A percentile compares a stretch with the other conserved stretches of the same genome.
Evolutionary conservation across 2,888 invertebrate genomes (phyloP).

Genomic region (Esperia sulphurella): DNA sequence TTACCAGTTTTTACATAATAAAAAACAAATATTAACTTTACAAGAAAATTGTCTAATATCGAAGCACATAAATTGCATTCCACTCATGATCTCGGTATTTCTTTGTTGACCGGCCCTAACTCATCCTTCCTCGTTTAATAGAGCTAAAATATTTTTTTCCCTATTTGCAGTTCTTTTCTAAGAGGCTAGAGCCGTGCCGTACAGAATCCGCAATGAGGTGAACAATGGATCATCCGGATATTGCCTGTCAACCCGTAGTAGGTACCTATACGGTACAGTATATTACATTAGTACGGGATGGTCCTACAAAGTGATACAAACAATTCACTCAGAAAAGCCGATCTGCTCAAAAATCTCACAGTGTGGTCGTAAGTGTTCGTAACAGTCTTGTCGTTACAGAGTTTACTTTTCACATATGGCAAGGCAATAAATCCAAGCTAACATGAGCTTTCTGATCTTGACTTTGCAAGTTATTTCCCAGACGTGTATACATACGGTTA

Average conservation of each 20-base stretch:
- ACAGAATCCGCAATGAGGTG: constrained; percentile 71
- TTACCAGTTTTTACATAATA: too few species aligned
- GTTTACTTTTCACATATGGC: too few species aligned
- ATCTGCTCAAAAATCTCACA: too few species aligned
- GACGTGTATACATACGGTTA: too few species aligned
- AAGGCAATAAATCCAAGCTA: too few species aligned
- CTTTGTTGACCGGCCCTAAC: background rate
- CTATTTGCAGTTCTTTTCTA: constrained; percentile 43
- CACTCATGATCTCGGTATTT: background rate
- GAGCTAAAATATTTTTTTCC: constrained; percentile 30
- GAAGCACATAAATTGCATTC: background rate
- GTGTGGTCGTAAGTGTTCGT: too few species aligned
- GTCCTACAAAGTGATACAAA: background rate
- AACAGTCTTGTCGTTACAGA: too few species aligned
- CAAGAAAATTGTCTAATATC: background rate
- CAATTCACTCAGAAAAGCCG: background rate
- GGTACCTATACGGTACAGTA: background rate
- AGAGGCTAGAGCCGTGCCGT: constrained; percentile 39
- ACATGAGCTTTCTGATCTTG: too few species aligned
- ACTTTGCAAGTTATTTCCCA: too few species aligned
- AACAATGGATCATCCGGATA: constrained; percentile 76
- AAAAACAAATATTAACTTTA: too few species aligned
- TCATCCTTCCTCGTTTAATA: background rate
- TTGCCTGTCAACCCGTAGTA: constrained; percentile 59
- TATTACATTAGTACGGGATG: background rate